Evolutionary conservation across 2,113 vertebrate species (phyloP).

Genomic region (Gadus chalcogrammus): DNA sequence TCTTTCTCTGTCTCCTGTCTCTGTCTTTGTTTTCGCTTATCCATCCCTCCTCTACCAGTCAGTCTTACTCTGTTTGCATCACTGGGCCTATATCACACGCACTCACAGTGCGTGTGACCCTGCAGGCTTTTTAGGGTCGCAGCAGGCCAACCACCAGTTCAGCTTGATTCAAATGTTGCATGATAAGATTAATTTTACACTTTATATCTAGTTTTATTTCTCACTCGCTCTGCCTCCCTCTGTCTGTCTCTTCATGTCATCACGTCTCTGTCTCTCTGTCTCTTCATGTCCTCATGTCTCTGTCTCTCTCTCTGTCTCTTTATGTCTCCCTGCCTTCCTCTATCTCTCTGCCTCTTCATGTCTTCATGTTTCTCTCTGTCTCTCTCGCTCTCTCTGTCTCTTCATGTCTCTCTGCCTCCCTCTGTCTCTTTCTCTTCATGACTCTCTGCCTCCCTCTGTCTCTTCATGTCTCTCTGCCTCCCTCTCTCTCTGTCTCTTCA

Average conservation of each 20-base stretch:
- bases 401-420: slow-evolving; percentile 9
- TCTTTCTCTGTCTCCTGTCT: not conserved
- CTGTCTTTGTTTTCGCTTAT: not conserved
- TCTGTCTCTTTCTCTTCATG: slow-evolving; percentile 1
- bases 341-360: not conserved
- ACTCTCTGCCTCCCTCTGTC: slow-evolving; percentile 15
- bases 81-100: no score
- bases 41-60: not conserved
- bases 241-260: not conserved
- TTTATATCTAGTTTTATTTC: not conserved
- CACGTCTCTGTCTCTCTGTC: not conserved
- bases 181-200: slow-evolving; percentile 21
- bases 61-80: not conserved
- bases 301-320: not conserved
- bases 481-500: not conserved
- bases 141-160: not conserved
- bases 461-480: slow-evolving; percentile 4
- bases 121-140: not conserved
- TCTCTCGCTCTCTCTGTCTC: not conserved
- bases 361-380: not conserved
- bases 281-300: not conserved
- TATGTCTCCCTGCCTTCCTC: not conserved
- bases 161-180: slow-evolving; percentile 8
- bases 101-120: not conserved
- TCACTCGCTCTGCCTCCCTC: not conserved